Conservation (phyloP, 2,113 vertebrate genomes). For the Erythrolamprus reginae region DNA sequence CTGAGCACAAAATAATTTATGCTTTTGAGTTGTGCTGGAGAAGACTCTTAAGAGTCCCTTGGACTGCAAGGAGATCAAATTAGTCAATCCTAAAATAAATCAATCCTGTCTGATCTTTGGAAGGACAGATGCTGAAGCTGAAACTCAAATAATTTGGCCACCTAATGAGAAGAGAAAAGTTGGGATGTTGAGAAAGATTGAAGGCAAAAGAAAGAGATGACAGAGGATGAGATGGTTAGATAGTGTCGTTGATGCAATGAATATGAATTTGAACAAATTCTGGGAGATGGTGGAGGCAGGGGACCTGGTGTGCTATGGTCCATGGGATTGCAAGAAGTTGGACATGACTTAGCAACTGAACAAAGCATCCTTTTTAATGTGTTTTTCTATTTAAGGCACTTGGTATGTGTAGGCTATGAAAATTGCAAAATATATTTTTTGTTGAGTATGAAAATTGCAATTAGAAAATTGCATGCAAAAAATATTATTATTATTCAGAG, state of each 20-base stretch:
- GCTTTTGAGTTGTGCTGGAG: neutral
- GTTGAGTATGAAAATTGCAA: no score
- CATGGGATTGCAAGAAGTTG: neutral
- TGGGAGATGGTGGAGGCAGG: neutral
- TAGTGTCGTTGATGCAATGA: neutral
- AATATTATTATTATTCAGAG: neutral
- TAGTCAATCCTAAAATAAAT: neutral
- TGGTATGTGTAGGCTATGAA: neutral
- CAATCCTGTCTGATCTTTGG: neutral
- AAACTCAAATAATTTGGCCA: neutral
- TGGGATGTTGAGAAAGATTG: neutral
- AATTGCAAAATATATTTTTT: neutral
- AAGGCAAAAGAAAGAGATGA: neutral
- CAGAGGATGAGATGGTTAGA: neutral
- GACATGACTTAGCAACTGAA: neutral
- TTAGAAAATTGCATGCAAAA: neutral
- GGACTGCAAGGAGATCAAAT: neutral
- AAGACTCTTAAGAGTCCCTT: neutral
- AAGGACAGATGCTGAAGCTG: neutral
- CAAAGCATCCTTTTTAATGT: neutral
- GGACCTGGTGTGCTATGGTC: neutral
- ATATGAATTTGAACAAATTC: neutral
- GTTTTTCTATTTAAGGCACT: neutral
- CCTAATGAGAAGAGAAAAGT: neutral
- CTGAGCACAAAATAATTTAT: neutral